A percentile compares a stretch with the other conserved stretches of the same genome.
These are phyloP conservation scores for Gallinago paraguaiae DNA, from an alignment of 2,113 vertebrate species.

Conservation along the genomic window DNA sequence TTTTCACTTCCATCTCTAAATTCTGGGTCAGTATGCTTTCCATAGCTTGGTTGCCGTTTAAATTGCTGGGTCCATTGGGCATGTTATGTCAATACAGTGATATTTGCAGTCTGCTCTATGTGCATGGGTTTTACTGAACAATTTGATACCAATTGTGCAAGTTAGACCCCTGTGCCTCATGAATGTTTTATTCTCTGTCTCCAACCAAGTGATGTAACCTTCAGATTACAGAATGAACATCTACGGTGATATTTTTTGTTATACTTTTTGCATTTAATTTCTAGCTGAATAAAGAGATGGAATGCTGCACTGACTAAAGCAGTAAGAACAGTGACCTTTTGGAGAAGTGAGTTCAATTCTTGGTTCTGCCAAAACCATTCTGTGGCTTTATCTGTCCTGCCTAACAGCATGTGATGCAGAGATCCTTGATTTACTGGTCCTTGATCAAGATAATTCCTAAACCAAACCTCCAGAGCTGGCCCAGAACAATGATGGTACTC, in stretches of 20 bases:
- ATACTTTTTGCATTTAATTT: neutral
- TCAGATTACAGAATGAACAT: neutral
- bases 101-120: constrained; percentile 5
- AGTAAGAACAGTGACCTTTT: neutral
- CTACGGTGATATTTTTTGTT: neutral
- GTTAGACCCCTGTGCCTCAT: constrained; percentile 2
- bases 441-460: neutral
- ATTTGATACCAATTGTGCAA: neutral
- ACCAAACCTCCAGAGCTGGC: neutral
- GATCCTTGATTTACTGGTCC: neutral
- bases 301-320: neutral
- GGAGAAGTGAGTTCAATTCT: neutral
- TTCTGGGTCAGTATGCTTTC: neutral
- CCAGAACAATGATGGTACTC: neutral
- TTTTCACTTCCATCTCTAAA: neutral
- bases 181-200: neutral
- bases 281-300: neutral
- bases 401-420: neutral
- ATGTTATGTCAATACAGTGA: constrained; percentile 43
- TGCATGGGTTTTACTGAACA: constrained; percentile 6
- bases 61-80: neutral
- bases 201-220: neutral
- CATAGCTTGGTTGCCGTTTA: constrained; percentile 13
- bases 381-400: neutral
- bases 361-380: neutral